phyloP scores from a whole-genome alignment of 2,888 invertebrate genomes.

The Epirrhoe tristata region DNA sequence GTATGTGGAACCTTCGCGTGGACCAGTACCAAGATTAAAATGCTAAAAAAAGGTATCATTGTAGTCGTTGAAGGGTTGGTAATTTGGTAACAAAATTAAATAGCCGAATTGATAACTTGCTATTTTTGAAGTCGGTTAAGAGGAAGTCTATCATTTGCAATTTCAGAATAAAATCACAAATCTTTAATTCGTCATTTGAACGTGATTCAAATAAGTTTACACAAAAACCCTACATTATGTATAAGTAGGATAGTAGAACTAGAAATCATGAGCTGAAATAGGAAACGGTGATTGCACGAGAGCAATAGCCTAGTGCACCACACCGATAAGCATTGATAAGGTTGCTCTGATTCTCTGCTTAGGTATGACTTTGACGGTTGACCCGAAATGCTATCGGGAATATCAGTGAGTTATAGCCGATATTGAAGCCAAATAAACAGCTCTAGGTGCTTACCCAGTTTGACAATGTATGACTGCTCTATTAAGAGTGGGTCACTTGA shows the following conservation, averaged over 20 bases:
- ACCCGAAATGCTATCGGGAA: slow-evolving; percentile 1
- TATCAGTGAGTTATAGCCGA: not conserved
- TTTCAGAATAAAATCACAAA: too few species aligned
- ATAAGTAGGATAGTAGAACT: too few species aligned
- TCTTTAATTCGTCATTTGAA: too few species aligned
- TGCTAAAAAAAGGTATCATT: too few species aligned
- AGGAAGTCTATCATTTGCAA: too few species aligned
- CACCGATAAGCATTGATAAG: slow-evolving; percentile 29
- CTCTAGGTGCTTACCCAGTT: not conserved
- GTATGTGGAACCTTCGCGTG: not conserved
- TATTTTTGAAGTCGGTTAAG: too few species aligned
- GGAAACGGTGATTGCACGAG: slow-evolving; percentile 30
- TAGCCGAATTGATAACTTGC: too few species aligned
- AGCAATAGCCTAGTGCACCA: slow-evolving; percentile 32
- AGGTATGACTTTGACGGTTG: slow-evolving; percentile 10
- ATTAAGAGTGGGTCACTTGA: not conserved
- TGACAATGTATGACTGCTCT: slow-evolving; percentile 7
- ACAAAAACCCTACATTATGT: too few species aligned
- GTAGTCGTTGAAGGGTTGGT: too few species aligned
- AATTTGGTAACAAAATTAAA: too few species aligned
- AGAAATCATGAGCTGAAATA: slow-evolving; percentile 9
- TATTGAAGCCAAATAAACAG: slow-evolving; percentile 10
- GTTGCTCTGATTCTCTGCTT: slow-evolving; percentile 19
- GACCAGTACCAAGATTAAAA: too few species aligned
- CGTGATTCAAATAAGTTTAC: too few species aligned